A percentile compares a stretch with the other conserved stretches of the same genome.
Evolutionary conservation across 2,113 vertebrate species (phyloP).

Genomic region (Oriolus oriolus): DNA sequence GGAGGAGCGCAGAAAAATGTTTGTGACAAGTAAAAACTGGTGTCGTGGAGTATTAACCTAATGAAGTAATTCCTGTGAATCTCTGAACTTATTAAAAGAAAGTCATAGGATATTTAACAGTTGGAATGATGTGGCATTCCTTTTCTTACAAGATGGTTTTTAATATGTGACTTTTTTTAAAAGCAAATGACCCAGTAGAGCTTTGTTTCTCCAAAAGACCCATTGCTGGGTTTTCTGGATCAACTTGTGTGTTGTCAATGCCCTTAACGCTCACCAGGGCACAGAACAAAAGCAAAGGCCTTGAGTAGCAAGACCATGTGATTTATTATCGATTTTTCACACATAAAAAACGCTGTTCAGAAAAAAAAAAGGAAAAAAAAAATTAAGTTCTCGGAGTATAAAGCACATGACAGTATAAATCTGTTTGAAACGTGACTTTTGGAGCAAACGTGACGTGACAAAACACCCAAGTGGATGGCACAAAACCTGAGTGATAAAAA

Average conservation of each 20-base stretch:
- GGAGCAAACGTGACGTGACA: neutral
- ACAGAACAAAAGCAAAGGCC: neutral
- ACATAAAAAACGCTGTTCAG: neutral
- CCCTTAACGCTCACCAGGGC: neutral
- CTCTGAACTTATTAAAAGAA: neutral
- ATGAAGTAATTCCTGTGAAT: neutral
- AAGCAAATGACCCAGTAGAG: neutral
- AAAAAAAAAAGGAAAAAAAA: accelerated
- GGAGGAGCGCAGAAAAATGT: neutral
- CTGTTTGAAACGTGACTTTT: neutral
- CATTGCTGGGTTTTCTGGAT: neutral
- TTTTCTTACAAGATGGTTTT: neutral
- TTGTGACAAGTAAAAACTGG: slow-evolving; percentile 12
- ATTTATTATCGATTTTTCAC: neutral
- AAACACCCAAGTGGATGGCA: neutral
- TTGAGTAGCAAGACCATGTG: neutral
- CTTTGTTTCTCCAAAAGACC: neutral
- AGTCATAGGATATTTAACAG: neutral
- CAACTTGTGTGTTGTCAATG: neutral
- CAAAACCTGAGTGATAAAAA: neutral
- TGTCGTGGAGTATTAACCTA: neutral
- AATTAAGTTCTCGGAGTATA: neutral
- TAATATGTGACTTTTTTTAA: neutral
- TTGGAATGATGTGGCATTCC: neutral
- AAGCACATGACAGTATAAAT: neutral